Percentiles rank a stretch among this genome's conserved stretches.
Conservation (phyloP, 1,140 invertebrate species). For the Drosophila auraria region DNA sequence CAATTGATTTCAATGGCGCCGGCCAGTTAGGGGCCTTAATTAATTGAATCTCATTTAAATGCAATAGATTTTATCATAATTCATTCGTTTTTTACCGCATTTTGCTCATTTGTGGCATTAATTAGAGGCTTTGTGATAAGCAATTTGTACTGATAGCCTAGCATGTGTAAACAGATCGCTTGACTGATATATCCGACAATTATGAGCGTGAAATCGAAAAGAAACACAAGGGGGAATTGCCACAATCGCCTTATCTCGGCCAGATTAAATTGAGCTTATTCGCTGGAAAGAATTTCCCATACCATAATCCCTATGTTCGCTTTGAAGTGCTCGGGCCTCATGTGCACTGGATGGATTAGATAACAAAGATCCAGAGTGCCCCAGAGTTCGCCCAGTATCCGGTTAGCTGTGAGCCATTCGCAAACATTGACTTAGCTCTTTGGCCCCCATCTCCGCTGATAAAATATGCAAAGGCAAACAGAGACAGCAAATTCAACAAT, state of each 20-base stretch:
- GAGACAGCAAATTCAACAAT: slow-evolving; percentile 39
- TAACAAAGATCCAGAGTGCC: slow-evolving; percentile 46
- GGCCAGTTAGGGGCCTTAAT: slow-evolving; percentile 34
- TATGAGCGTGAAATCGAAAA: neutral
- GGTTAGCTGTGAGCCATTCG: slow-evolving; percentile 47
- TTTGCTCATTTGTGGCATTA: slow-evolving; percentile 52
- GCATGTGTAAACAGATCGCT: slow-evolving; percentile 23
- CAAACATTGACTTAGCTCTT: slow-evolving; percentile 56
- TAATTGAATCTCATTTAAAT: slow-evolving; percentile 61
- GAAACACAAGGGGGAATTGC: neutral
- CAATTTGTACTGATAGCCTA: slow-evolving; percentile 15
- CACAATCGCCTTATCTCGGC: slow-evolving; percentile 6
- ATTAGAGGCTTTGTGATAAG: slow-evolving; percentile 28
- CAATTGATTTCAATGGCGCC: slow-evolving; percentile 51
- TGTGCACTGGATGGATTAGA: slow-evolving; percentile 45
- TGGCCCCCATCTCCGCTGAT: slow-evolving; percentile 21
- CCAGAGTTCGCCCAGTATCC: slow-evolving; percentile 37
- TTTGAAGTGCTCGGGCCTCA: slow-evolving; percentile 30
- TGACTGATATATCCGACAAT: slow-evolving; percentile 15
- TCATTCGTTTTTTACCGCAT: slow-evolving; percentile 11
- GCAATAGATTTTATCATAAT: slow-evolving; percentile 23
- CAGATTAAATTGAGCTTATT: slow-evolving; percentile 14
- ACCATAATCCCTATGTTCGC: neutral
- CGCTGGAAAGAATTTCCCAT: slow-evolving; percentile 12
- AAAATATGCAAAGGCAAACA: slow-evolving; percentile 48